Conservation (phyloP, 2,113 vertebrate genomes). For the Zosterops japonicus region DNA sequence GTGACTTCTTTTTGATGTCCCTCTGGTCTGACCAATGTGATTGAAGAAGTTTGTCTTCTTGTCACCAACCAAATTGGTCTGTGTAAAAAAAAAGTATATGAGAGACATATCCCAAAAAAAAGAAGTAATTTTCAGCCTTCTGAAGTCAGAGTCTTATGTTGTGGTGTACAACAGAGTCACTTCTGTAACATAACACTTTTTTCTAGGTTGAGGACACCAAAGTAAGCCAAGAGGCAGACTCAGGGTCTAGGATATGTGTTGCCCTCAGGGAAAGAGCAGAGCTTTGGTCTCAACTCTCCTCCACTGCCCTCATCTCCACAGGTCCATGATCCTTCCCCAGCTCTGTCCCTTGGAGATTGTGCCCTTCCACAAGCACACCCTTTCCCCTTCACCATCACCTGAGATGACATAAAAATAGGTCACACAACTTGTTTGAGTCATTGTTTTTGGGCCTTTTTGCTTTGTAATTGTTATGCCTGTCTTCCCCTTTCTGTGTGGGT, state of each 20-base stretch:
- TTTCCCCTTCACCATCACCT: neutral
- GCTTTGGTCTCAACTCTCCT: neutral
- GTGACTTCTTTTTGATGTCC: no score
- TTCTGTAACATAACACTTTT: neutral
- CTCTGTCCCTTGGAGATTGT: neutral
- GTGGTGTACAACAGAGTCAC: no score
- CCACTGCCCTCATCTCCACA: neutral
- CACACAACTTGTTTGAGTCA: neutral
- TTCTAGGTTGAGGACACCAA: neutral
- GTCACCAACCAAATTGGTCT: no score
- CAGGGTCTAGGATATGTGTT: neutral
- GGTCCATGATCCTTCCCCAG: neutral
- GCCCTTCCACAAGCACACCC: rapidly evolving
- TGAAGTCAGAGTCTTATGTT: no score
- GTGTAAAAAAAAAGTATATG: no score
- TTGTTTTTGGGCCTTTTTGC: neutral
- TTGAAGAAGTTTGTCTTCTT: no score
- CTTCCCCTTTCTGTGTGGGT: neutral
- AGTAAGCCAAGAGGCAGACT: rapidly evolving
- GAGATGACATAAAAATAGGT: neutral
- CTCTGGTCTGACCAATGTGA: no score
- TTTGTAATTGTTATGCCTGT: neutral
- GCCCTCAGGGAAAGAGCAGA: neutral
- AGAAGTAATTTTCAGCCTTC: no score
- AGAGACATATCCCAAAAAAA: no score